phyloP scores from a whole-genome alignment of 2,888 invertebrate species.

The Cyrtodaria siliqua region DNA sequence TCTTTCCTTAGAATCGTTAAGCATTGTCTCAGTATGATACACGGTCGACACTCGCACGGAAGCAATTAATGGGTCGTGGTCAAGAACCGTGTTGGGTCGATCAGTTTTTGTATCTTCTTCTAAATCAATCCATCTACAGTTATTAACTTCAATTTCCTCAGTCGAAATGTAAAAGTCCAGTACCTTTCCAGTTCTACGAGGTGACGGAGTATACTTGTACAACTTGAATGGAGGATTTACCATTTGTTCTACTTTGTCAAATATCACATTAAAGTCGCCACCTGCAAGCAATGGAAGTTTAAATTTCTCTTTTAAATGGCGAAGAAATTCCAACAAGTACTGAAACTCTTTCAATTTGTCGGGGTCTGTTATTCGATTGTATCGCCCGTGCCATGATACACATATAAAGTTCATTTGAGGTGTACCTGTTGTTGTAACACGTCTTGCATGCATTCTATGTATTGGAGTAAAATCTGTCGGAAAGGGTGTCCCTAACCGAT shows the following conservation, averaged over 20 bases:
- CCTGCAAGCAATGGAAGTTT: slow-evolving; percentile 46
- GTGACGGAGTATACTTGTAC: slow-evolving; percentile 41
- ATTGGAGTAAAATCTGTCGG: no score
- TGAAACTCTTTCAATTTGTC: slow-evolving; percentile 37
- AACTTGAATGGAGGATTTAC: slow-evolving; percentile 47
- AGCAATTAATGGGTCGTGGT: slow-evolving; percentile 44
- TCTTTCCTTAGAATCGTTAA: no score
- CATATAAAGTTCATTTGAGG: no score
- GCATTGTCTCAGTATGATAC: no score
- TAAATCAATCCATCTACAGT: slow-evolving; percentile 34
- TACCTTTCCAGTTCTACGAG: slow-evolving; percentile 30
- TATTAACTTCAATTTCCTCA: slow-evolving; percentile 29
- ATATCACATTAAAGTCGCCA: slow-evolving; percentile 50
- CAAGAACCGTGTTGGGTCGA: slow-evolving; percentile 28
- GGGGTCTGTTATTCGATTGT: slow-evolving; percentile 15
- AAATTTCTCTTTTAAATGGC: slow-evolving; percentile 31
- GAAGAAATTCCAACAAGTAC: slow-evolving; percentile 46
- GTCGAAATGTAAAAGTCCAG: slow-evolving; percentile 48
- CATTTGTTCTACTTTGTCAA: slow-evolving; percentile 22
- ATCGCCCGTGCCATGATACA: no score
- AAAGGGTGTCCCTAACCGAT: no score
- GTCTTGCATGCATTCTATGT: no score
- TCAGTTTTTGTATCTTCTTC: slow-evolving; percentile 26
- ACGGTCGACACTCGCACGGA: no score
- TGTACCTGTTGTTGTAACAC: no score